A percentile compares a stretch with the other conserved stretches of the same genome.
These are phyloP conservation scores for Nesogale talazaci DNA, from an alignment of 2,113 vertebrate species.

Conservation along the genomic window DNA sequence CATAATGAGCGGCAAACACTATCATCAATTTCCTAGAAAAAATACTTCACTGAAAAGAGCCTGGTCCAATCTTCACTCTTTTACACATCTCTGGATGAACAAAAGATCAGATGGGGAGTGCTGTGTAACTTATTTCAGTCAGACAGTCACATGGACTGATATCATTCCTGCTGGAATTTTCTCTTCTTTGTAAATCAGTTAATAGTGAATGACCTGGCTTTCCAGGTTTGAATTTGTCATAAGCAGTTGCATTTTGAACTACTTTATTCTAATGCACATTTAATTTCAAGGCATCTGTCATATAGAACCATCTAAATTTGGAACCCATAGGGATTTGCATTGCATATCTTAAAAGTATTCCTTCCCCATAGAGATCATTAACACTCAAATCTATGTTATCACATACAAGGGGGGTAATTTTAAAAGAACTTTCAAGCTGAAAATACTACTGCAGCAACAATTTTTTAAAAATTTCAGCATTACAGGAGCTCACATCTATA, in stretches of 20 bases:
- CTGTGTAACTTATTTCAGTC: slow-evolving; percentile 21
- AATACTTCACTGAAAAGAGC: neutral
- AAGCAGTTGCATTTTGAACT: slow-evolving; percentile 56
- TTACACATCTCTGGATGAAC: neutral
- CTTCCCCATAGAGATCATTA: neutral
- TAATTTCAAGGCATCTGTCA: slow-evolving; percentile 60
- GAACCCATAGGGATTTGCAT: slow-evolving; percentile 31
- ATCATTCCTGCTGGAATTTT: slow-evolving; percentile 10
- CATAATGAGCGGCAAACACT: neutral
- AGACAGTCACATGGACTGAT: neutral
- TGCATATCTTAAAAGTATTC: slow-evolving; percentile 46
- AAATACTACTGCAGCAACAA: slow-evolving; percentile 17
- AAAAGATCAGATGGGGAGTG: neutral
- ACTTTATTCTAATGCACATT: slow-evolving; percentile 55
- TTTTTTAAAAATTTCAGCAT: slow-evolving; percentile 29
- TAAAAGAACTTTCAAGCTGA: neutral
- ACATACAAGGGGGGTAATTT: slow-evolving; percentile 18
- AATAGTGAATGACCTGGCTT: slow-evolving; percentile 1
- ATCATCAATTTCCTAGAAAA: slow-evolving; percentile 44
- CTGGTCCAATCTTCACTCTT: neutral
- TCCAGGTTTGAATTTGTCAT: slow-evolving; percentile 3
- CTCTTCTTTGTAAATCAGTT: slow-evolving; percentile 3
- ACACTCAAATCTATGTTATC: neutral
- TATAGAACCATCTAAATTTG: slow-evolving; percentile 51
- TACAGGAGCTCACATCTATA: slow-evolving; percentile 39